Conservation (phyloP, 2,113 vertebrate genomes). For the Cyphomyrus plagiostoma region DNA sequence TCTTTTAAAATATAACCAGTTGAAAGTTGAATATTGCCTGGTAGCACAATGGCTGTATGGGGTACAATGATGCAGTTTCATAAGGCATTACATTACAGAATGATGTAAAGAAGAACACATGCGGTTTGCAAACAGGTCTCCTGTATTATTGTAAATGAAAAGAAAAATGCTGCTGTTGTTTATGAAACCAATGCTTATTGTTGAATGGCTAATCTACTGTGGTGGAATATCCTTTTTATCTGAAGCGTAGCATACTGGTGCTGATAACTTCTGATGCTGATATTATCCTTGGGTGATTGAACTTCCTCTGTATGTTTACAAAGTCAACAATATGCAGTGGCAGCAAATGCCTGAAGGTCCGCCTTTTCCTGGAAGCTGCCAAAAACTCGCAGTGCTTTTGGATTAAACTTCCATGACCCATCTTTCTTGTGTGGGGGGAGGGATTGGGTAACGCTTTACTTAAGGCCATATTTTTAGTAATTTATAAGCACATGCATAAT, state of each 20-base stretch:
- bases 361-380: neutral
- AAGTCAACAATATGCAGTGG: neutral
- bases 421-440: neutral
- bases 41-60: neutral
- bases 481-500: too few relatives aligned
- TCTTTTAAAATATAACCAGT: neutral
- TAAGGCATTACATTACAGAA: neutral
- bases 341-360: neutral
- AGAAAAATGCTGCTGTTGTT: neutral
- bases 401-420: neutral
- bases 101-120: neutral
- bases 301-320: slow-evolving; percentile 1
- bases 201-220: neutral
- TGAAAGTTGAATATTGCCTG: neutral
- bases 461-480: too few relatives aligned
- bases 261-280: neutral
- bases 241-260: neutral
- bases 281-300: neutral
- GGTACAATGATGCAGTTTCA: neutral
- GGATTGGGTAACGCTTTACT: too few relatives aligned
- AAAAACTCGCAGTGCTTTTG: neutral
- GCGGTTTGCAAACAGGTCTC: neutral
- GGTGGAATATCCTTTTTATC: neutral
- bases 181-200: neutral
- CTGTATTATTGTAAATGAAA: neutral